phyloP scores from a whole-genome alignment of 2,888 invertebrate genomes.

The Amblyjoppa fuscipennis region DNA sequence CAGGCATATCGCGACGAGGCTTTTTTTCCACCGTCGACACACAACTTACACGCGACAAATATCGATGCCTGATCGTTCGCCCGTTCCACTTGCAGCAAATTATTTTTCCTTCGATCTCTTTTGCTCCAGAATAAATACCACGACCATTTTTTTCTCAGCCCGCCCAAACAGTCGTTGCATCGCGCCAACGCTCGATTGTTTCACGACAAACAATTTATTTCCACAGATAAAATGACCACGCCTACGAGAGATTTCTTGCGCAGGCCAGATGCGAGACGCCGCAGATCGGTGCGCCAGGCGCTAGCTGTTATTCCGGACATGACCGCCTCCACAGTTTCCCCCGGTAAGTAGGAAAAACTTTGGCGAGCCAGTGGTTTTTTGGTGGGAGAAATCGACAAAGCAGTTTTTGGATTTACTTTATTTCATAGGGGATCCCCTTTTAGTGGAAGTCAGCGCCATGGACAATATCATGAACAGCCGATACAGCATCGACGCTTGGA shows the following conservation, averaged over 20 bases:
- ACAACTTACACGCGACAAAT: not conserved
- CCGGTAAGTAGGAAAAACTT: slow-evolving; percentile 72
- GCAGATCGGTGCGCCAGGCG: slow-evolving; percentile 80
- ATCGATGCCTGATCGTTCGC: not conserved
- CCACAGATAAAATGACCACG: slow-evolving; percentile 77
- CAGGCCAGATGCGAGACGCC: slow-evolving; percentile 77
- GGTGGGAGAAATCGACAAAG: not conserved
- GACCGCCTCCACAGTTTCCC: slow-evolving; percentile 77
- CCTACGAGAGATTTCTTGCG: slow-evolving; percentile 79
- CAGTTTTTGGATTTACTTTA: not conserved
- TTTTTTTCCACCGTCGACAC: slow-evolving; percentile 1
- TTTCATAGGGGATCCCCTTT: slow-evolving; percentile 71
- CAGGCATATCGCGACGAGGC: not conserved
- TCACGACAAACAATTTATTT: not conserved
- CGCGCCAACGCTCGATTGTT: not conserved
- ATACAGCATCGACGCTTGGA: slow-evolving; percentile 81
- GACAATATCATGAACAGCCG: slow-evolving; percentile 80
- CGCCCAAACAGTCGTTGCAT: not conserved
- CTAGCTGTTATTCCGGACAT: slow-evolving; percentile 81
- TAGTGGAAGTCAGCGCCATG: slow-evolving; percentile 77
- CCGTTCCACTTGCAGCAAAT: not conserved
- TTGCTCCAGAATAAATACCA: not conserved
- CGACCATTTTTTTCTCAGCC: not conserved
- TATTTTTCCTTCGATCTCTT: not conserved
- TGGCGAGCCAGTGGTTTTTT: not conserved